Evolutionary conservation across 2,113 vertebrate genomes (phyloP).

Genomic region (Megaceryle torquata): DNA sequence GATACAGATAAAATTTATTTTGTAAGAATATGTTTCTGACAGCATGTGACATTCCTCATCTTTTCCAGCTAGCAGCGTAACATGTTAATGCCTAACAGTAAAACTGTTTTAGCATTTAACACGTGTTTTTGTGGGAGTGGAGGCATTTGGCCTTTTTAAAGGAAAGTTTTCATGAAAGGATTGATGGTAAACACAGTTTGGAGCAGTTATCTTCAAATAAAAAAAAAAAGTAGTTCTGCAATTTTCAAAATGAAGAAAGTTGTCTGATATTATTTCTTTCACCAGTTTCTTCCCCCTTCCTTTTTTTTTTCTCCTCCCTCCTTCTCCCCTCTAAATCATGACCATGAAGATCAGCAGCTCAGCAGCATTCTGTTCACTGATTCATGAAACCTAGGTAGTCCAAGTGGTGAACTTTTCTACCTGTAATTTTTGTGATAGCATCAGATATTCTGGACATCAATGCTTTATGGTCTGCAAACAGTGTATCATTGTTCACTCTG

Average conservation of each 20-base stretch:
- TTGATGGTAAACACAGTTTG: not conserved
- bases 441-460: not conserved
- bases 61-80: not conserved
- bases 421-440: not conserved
- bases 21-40: not conserved
- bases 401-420: not conserved
- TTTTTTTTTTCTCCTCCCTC: fast-evolving
- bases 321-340: not conserved
- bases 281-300: fast-evolving
- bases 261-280: not conserved
- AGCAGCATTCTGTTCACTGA: not conserved
- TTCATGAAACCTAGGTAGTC: not conserved
- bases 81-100: not conserved
- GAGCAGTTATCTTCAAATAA: not conserved
- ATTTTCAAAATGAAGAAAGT: not conserved
- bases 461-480: not conserved
- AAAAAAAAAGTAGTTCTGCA: not conserved
- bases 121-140: not conserved
- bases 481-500: fast-evolving
- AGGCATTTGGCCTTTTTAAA: not conserved
- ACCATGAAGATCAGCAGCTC: not conserved
- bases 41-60: not conserved
- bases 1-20: not conserved
- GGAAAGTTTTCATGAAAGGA: not conserved
- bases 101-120: not conserved